phyloP scores from a whole-genome alignment of 2,797 vertebrate genomes.

The Pseudomugil gertrudae region DNA sequence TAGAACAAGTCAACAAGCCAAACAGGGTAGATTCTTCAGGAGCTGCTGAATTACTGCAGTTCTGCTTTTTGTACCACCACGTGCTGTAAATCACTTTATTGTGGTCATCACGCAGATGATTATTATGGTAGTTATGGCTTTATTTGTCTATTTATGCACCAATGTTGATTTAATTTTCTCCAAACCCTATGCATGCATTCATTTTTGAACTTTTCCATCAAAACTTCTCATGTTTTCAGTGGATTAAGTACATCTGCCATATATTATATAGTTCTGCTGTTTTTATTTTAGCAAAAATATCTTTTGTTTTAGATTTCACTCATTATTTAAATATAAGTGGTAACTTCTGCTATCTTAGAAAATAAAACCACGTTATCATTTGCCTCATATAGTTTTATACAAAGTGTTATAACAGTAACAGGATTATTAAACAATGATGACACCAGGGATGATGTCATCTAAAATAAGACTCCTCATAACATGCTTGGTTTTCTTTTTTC shows the following conservation, averaged over 20 bases:
- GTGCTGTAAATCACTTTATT: neutral
- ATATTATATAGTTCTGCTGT: neutral
- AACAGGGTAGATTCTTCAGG: too few relatives aligned
- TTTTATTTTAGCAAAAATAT: neutral
- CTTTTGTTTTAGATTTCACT: slow-evolving; percentile 6
- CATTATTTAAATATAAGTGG: neutral
- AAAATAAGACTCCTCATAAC: neutral
- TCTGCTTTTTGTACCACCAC: neutral
- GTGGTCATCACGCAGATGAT: slow-evolving; percentile 1
- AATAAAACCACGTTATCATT: too few relatives aligned
- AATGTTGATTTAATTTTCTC: slow-evolving; percentile 26
- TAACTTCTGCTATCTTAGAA: neutral
- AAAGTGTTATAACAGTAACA: too few relatives aligned
- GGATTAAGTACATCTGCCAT: neutral
- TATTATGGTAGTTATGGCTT: slow-evolving; percentile 6
- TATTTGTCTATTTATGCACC: slow-evolving; percentile 3
- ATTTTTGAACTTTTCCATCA: neutral
- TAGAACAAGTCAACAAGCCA: neutral
- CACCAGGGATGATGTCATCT: neutral
- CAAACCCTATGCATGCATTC: neutral
- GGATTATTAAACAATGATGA: too few relatives aligned
- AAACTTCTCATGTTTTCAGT: neutral
- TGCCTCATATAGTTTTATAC: too few relatives aligned
- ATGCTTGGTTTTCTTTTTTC: slow-evolving; percentile 18
- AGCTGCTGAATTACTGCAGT: neutral